phyloP scores from a whole-genome alignment of 2,797 vertebrate genomes.

The Cryptoblepharus egeriae region DNA sequence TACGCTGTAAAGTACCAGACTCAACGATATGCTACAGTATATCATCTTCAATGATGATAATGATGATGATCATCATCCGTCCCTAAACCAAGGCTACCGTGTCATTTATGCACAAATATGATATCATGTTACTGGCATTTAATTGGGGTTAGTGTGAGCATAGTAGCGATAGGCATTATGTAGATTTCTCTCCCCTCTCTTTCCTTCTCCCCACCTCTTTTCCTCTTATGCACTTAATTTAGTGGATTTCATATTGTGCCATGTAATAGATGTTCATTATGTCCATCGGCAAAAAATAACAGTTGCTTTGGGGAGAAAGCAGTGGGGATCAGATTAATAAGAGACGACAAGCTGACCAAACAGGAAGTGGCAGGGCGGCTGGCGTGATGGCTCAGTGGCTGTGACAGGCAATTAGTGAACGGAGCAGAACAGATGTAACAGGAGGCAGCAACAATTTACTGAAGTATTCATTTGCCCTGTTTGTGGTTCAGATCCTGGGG shows the following conservation, averaged over 20 bases:
- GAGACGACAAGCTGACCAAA: constrained; percentile 79
- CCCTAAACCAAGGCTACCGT: not conserved
- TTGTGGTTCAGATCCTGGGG: constrained; percentile 50
- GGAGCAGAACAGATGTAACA: constrained; percentile 73
- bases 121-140: not conserved
- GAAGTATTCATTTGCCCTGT: constrained; percentile 60
- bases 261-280: constrained; percentile 74
- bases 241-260: constrained; percentile 50
- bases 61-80: not conserved
- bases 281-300: constrained; percentile 53
- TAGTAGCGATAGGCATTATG: not conserved
- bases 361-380: constrained; percentile 76
- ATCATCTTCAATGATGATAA: too few species aligned
- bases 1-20: too few species aligned
- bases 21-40: too few species aligned
- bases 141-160: not conserved
- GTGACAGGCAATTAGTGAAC: constrained; percentile 80
- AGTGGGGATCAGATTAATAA: constrained; percentile 74
- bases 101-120: not conserved
- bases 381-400: constrained; percentile 70
- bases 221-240: constrained; percentile 64
- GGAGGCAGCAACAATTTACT: constrained; percentile 68
- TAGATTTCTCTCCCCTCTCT: too few species aligned
- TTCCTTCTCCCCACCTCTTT: not conserved
- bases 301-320: constrained; percentile 59